These are phyloP conservation scores for Drosophila pectinifera DNA, from an alignment of 1,140 invertebrate species.

Conservation along the genomic window DNA sequence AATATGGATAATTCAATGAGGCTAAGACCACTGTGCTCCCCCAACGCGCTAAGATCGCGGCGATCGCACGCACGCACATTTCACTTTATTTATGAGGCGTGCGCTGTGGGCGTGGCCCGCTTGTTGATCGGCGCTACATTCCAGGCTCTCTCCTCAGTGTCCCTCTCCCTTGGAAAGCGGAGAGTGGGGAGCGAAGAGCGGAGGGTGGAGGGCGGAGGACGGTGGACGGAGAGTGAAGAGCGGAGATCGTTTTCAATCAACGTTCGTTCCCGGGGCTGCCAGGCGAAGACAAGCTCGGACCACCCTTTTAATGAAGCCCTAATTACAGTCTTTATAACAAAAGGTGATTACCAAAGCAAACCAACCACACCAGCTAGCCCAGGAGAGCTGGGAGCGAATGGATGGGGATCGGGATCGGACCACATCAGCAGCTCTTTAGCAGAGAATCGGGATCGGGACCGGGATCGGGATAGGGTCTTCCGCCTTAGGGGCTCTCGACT, in stretches of 20 bases:
- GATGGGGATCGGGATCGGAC: slow-evolving; percentile 8
- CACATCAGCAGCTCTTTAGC: slow-evolving; percentile 75
- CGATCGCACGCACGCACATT: slow-evolving; percentile 69
- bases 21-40: slow-evolving; percentile 44
- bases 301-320: slow-evolving; percentile 83
- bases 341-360: slow-evolving; percentile 83
- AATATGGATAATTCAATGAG: neutral
- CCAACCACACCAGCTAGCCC: slow-evolving; percentile 60
- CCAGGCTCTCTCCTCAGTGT: slow-evolving; percentile 14
- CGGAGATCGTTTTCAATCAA: slow-evolving; percentile 78
- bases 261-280: slow-evolving; percentile 61
- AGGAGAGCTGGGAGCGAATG: neutral
- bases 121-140: slow-evolving; percentile 81
- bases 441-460: no score
- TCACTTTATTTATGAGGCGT: slow-evolving; percentile 82
- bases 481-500: slow-evolving; percentile 52
- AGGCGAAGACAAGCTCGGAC: slow-evolving; percentile 80
- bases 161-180: neutral
- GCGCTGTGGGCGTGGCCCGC: slow-evolving; percentile 75
- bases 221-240: no score
- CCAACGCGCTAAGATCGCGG: slow-evolving; percentile 14
- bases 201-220: no score
- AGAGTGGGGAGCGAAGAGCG: neutral
- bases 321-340: slow-evolving; percentile 84
- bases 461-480: slow-evolving; percentile 26